Evolutionary conservation across 2,113 vertebrate genomes (phyloP).

Genomic region (Phyllostomus discolor): DNA sequence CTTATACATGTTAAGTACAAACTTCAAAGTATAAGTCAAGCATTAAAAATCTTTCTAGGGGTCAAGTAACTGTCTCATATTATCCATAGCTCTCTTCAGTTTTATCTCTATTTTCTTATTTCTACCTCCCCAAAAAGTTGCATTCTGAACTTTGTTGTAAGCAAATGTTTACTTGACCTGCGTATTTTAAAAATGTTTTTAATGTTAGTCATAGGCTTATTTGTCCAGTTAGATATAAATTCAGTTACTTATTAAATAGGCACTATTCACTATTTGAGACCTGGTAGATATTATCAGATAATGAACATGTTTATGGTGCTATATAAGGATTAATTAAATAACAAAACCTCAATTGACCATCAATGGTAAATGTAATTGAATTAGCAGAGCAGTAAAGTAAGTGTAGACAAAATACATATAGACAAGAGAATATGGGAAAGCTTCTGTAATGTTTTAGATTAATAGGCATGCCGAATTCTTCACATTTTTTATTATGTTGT

Average conservation of each 20-base stretch:
- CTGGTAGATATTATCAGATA: slow-evolving; percentile 67
- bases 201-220: slow-evolving; percentile 67
- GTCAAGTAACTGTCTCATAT: background rate
- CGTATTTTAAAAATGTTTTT: slow-evolving; percentile 66
- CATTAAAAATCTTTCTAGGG: slow-evolving; percentile 4
- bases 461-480: slow-evolving; percentile 91
- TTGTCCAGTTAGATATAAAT: slow-evolving; percentile 69
- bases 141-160: slow-evolving; percentile 44
- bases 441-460: slow-evolving; percentile 90
- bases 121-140: background rate
- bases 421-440: slow-evolving; percentile 86
- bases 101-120: slow-evolving; percentile 48
- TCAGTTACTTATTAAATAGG: slow-evolving; percentile 54
- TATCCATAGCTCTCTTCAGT: background rate
- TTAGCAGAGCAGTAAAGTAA: slow-evolving; percentile 86
- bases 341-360: slow-evolving; percentile 80
- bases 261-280: slow-evolving; percentile 65
- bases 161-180: background rate
- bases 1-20: slow-evolving; percentile 1
- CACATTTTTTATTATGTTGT: slow-evolving; percentile 92
- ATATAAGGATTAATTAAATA: slow-evolving; percentile 81
- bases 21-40: slow-evolving; percentile 37
- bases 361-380: slow-evolving; percentile 86
- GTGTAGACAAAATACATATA: slow-evolving; percentile 86
- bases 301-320: slow-evolving; percentile 73